Base-by-base conservation (phyloP, 2,888 invertebrate species). In the Hypolimnas misippus region DNA sequence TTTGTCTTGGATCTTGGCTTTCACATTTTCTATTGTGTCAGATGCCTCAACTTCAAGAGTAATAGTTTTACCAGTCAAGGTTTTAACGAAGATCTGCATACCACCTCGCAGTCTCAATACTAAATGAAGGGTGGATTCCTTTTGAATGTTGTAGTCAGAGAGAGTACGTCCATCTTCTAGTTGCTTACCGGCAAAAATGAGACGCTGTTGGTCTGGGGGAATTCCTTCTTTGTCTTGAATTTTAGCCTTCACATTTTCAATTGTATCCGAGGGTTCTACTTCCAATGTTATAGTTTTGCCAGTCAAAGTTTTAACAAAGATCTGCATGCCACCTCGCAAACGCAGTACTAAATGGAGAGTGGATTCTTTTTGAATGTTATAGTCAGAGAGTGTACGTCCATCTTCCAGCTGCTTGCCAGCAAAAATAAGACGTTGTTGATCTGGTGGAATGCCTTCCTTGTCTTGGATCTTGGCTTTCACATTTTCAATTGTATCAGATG, bases 41-140 rank as follows among this genome's bases (percentile, higher is more conserved):
- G 63, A 66, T 14, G 94, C 84, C 74, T 94, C 94, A 1, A 93
- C 92, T 75, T 83, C 88, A 10, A 93, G 71, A 0, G 78, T 78
- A 17, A 78, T 78, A 7, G 78, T 78, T 21, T 78, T 78, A 0
- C 76, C 78, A 25, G 77, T 77, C 1, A 78, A 57, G 0, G 80
- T 80, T 57, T 80, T 80, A 0, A 80, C 79, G 38, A 79, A 77
- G 3, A 78, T 83, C 49, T 83, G 83, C 83, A 83, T 83, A 12
- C 76, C 76, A 65, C 77, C 77, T 72, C 76, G 70, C 0, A 77
- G 71, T 65, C 81, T 76, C 3, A 81, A n/a, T 29, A 77, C 78
- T 1, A 78, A 63, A 8, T 78, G 78, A 14, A 83, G 68, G 0
- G 82, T 83, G 0, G 83, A 83, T 14, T 83, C 84, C 10, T 84